A percentile compares a stretch with the other conserved stretches of the same genome.
Conservation (phyloP, 2,888 invertebrate genomes). For the Idaea straminata region DNA sequence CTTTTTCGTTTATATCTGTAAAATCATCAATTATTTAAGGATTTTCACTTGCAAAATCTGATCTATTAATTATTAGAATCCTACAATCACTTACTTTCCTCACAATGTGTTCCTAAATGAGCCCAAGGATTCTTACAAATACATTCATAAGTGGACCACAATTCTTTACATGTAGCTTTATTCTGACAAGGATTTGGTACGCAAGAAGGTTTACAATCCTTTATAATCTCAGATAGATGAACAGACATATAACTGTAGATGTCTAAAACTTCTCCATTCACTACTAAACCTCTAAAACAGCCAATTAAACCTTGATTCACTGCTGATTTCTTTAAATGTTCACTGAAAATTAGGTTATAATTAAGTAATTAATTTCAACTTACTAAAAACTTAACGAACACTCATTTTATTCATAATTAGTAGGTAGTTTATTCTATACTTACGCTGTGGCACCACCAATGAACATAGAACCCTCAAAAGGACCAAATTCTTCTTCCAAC, state of each 20-base stretch:
- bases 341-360: slow-evolving; percentile 70
- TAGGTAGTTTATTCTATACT: slow-evolving; percentile 53
- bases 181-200: slow-evolving; percentile 96
- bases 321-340: slow-evolving; percentile 89
- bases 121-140: slow-evolving; percentile 96
- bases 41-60: neutral
- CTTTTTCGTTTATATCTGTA: slow-evolving; percentile 94
- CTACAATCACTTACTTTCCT: slow-evolving; percentile 86
- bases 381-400: slow-evolving; percentile 9
- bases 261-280: slow-evolving; percentile 94
- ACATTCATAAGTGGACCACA: slow-evolving; percentile 96
- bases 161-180: slow-evolving; percentile 92
- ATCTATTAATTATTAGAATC: slow-evolving; percentile 3
- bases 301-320: slow-evolving; percentile 95
- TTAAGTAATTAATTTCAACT: neutral
- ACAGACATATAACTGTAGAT: slow-evolving; percentile 96
- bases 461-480: slow-evolving; percentile 96
- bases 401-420: neutral
- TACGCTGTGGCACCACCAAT: slow-evolving; percentile 96
- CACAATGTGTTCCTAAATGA: slow-evolving; percentile 93
- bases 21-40: slow-evolving; percentile 19
- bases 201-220: slow-evolving; percentile 96
- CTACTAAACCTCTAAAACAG: slow-evolving; percentile 94
- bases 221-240: slow-evolving; percentile 93
- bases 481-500: slow-evolving; percentile 93